These are phyloP conservation scores for Chrysocyon brachyurus DNA, from an alignment of 2,797 vertebrate genomes.

Conservation along the genomic window DNA sequence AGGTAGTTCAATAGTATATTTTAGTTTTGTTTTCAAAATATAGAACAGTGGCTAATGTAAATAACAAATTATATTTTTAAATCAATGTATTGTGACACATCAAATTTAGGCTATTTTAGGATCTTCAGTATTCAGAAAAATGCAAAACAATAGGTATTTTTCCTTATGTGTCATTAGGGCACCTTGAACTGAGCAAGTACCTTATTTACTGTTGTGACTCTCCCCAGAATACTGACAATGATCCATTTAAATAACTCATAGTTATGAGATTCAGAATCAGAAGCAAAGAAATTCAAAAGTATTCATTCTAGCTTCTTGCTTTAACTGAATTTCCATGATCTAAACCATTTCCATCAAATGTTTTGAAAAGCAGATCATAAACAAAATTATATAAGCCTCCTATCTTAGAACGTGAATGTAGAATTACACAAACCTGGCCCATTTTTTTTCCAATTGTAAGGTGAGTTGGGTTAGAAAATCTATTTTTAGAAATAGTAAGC, in stretches of 20 bases:
- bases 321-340: conserved; percentile 65
- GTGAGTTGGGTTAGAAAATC: conserved; percentile 66
- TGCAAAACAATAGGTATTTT: conserved; percentile 63
- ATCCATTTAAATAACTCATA: conserved; percentile 59
- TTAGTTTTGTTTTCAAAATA: conserved; percentile 71
- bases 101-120: conserved; percentile 6
- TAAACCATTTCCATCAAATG: conserved; percentile 63
- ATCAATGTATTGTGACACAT: not conserved
- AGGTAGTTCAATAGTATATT: not conserved
- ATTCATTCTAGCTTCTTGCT: conserved; percentile 64
- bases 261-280: conserved; percentile 61
- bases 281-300: conserved; percentile 68
- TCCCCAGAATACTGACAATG: conserved; percentile 60
- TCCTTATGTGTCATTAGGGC: conserved; percentile 32
- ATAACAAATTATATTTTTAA: conserved; percentile 57
- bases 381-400: conserved; percentile 61
- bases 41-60: conserved; percentile 34
- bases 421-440: conserved; percentile 46
- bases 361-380: conserved; percentile 75
- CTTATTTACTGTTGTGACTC: conserved; percentile 35
- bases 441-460: conserved; percentile 71
- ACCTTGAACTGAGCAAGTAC: conserved; percentile 52
- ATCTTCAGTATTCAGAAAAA: conserved; percentile 48
- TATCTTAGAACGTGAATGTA: conserved; percentile 48
- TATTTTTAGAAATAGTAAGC: conserved; percentile 74